A percentile compares a stretch with the other conserved stretches of the same genome.
Conservation (phyloP, 2,113 vertebrate genomes). For the Lutjanus erythropterus region DNA sequence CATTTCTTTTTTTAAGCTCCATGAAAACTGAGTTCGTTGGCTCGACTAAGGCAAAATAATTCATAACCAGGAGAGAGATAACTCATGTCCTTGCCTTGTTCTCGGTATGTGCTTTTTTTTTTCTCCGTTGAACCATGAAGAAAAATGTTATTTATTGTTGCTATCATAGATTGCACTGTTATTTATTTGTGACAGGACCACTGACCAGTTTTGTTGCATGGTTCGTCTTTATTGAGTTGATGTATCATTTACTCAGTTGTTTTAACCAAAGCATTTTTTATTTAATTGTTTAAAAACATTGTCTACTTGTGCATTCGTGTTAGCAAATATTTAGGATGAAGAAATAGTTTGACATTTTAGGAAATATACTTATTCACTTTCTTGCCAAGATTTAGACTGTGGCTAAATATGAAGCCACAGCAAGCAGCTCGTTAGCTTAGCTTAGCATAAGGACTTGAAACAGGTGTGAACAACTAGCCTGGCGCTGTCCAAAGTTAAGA, state of each 20-base stretch:
- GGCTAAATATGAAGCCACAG: neutral
- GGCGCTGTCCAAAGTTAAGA: neutral
- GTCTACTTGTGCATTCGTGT: slow-evolving; percentile 34
- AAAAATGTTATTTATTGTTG: slow-evolving; percentile 47
- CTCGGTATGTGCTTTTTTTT: slow-evolving; percentile 22
- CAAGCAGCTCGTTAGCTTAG: neutral
- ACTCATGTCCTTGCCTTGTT: slow-evolving; percentile 48
- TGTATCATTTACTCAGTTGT: slow-evolving; percentile 61
- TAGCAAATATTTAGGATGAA: slow-evolving; percentile 18
- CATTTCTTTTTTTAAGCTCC: neutral
- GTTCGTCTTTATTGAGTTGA: slow-evolving; percentile 67
- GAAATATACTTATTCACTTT: slow-evolving; percentile 5
- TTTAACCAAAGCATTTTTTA: slow-evolving; percentile 77
- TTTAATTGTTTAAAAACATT: slow-evolving; percentile 25
- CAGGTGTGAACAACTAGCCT: neutral
- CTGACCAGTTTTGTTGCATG: slow-evolving; percentile 73
- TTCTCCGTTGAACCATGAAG: slow-evolving; percentile 27
- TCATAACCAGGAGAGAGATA: slow-evolving; percentile 47
- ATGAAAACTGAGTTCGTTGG: slow-evolving; percentile 43
- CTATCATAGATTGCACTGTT: slow-evolving; percentile 54
- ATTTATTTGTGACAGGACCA: slow-evolving; percentile 60
- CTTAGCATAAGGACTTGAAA: neutral
- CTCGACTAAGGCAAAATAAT: slow-evolving; percentile 45
- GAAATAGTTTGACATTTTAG: slow-evolving; percentile 2
- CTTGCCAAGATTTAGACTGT: neutral